phyloP scores from a whole-genome alignment of 2,888 invertebrate species.

The Eupeodes latifasciatus region DNA sequence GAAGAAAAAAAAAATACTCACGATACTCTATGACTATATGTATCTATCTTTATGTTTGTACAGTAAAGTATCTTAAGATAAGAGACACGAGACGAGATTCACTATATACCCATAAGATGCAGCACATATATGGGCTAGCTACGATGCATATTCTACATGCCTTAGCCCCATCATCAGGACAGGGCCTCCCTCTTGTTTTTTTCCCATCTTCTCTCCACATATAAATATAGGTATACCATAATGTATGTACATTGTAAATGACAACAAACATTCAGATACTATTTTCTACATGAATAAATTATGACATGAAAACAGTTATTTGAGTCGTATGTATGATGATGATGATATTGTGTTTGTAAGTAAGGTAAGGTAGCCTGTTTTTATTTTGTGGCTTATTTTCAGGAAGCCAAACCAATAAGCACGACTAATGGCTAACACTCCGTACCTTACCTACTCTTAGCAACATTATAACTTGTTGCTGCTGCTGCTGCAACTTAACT shows the following conservation, averaged over 20 bases:
- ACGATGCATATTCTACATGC: neutral
- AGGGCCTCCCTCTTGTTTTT: slow-evolving; percentile 30
- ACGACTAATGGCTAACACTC: slow-evolving; percentile 64
- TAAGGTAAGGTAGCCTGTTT: slow-evolving; percentile 10
- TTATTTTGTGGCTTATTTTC: slow-evolving; percentile 47
- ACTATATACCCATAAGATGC: slow-evolving; percentile 29
- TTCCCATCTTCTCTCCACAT: neutral
- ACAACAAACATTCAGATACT: slow-evolving; percentile 69
- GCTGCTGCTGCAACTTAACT: neutral
- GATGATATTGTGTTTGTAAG: slow-evolving; percentile 14
- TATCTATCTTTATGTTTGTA: neutral
- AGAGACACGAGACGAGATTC: slow-evolving; percentile 53
- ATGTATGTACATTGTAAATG: slow-evolving; percentile 12
- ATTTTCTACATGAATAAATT: slow-evolving; percentile 74
- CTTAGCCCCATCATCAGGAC: neutral
- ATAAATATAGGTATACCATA: neutral
- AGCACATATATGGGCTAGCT: neutral
- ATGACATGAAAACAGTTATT: slow-evolving; percentile 73
- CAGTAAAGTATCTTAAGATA: slow-evolving; percentile 61
- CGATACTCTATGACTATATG: slow-evolving; percentile 22
- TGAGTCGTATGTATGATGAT: slow-evolving; percentile 5
- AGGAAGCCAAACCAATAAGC: slow-evolving; percentile 72
- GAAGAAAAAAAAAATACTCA: neutral
- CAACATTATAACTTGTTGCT: slow-evolving; percentile 54
- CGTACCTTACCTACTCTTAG: slow-evolving; percentile 28